These are phyloP conservation scores for Amphiprion ocellaris DNA, from an alignment of 2,113 vertebrate genomes.

Conservation along the genomic window DNA sequence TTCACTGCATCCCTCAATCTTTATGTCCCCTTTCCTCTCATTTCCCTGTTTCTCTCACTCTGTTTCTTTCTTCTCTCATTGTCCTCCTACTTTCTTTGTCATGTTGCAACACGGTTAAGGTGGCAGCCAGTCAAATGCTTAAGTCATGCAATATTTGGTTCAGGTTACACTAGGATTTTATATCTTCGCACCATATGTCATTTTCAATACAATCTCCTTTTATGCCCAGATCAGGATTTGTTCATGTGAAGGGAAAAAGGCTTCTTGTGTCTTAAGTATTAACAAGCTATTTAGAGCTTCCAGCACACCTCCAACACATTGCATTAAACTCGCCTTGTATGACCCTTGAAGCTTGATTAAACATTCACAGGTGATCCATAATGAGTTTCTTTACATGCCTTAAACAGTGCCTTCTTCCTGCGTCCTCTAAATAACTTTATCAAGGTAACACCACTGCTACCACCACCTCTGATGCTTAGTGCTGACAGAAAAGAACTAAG, in stretches of 20 bases:
- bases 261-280: conserved; percentile 10
- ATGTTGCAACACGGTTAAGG: conserved; percentile 34
- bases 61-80: conserved; percentile 34
- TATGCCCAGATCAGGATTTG: conserved; percentile 27
- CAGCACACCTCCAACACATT: conserved; percentile 7
- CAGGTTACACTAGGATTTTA: conserved; percentile 39
- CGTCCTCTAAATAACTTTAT: conserved; percentile 82
- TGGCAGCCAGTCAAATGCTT: conserved; percentile 50
- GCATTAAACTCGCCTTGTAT: conserved; percentile 7
- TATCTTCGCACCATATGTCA: conserved; percentile 21
- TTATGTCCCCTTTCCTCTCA: conserved; percentile 16
- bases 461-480: conserved; percentile 37
- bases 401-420: conserved; percentile 19
- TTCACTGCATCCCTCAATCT: conserved; percentile 37
- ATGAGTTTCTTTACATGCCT: conserved; percentile 34
- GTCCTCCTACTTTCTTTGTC: conserved; percentile 31
- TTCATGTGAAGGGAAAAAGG: conserved; percentile 5
- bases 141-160: conserved; percentile 47
- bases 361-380: conserved; percentile 21
- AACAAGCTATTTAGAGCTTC: conserved; percentile 32
- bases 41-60: conserved; percentile 36
- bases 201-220: conserved; percentile 19
- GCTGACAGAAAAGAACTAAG: conserved; percentile 72
- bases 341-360: conserved; percentile 13
- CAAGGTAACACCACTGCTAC: conserved; percentile 66